Percentiles rank a stretch among this genome's conserved stretches.
These are phyloP conservation scores for Oceanites oceanicus DNA, from an alignment of 2,113 vertebrate species.

Conservation along the genomic window DNA sequence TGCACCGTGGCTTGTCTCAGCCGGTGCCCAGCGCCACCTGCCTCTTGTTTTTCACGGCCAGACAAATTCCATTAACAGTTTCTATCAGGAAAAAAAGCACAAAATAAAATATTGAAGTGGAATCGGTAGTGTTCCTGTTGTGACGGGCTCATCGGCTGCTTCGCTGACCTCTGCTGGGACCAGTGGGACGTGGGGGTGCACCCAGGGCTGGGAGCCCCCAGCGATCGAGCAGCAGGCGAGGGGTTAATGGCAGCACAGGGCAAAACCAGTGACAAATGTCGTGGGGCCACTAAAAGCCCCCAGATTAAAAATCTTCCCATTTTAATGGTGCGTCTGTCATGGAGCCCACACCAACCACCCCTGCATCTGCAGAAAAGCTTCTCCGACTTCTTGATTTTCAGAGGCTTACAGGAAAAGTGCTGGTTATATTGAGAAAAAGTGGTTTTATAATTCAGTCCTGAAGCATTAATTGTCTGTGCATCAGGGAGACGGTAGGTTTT, in stretches of 20 bases:
- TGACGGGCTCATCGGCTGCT: neutral
- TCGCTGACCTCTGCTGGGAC: neutral
- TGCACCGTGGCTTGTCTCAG: neutral
- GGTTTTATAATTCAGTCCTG: neutral
- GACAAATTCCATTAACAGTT: neutral
- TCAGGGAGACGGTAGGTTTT: neutral
- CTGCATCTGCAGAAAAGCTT: neutral
- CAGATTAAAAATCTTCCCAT: neutral
- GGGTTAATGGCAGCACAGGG: neutral
- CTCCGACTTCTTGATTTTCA: neutral
- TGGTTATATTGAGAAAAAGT: neutral
- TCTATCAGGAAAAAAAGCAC: neutral
- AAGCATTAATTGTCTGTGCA: neutral
- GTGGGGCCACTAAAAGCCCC: neutral
- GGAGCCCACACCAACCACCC: neutral
- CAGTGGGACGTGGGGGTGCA: neutral
- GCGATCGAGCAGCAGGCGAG: neutral
- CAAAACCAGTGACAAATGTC: neutral
- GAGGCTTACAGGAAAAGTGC: neutral
- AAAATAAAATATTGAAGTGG: neutral
- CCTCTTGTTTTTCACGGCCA: neutral
- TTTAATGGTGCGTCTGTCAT: neutral
- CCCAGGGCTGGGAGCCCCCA: neutral
- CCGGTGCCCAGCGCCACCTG: neutral
- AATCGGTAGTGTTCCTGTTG: accelerated